A percentile compares a stretch with the other conserved stretches of the same genome.
Evolutionary conservation across 2,113 vertebrate genomes (phyloP).

Genomic region (Melanotaenia duboulayi): DNA sequence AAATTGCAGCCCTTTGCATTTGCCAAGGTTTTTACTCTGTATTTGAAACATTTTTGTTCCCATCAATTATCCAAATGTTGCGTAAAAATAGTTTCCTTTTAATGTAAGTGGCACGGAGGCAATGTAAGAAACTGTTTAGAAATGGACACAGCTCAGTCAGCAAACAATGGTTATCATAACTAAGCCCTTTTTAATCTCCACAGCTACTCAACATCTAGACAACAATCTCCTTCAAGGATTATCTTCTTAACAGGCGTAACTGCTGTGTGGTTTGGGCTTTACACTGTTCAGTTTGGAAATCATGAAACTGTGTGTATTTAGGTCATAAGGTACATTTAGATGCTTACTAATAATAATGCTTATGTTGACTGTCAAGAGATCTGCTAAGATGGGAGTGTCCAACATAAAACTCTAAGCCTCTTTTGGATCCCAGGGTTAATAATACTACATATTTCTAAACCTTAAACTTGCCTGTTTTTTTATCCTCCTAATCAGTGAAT

Average conservation of each 20-base stretch:
- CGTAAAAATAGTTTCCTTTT: too few relatives aligned
- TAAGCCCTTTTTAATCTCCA: constrained; percentile 65
- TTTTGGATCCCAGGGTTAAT: too few relatives aligned
- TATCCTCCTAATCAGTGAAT: too few relatives aligned
- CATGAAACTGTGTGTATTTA: constrained; percentile 45
- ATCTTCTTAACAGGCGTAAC: constrained; percentile 55
- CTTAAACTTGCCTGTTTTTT: too few relatives aligned
- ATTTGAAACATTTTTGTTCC: too few relatives aligned
- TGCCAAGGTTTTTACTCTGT: too few relatives aligned
- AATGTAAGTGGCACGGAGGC: not conserved
- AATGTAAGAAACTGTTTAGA: constrained; percentile 26
- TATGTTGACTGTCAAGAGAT: not conserved
- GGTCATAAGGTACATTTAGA: constrained; percentile 6
- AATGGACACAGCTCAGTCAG: constrained; percentile 17
- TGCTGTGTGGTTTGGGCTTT: constrained; percentile 40
- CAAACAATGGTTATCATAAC: constrained; percentile 64
- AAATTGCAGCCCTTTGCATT: too few relatives aligned
- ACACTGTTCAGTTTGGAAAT: constrained; percentile 39
- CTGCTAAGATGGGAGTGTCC: not conserved
- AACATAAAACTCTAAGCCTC: constrained; percentile 6
- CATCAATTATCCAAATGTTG: too few relatives aligned
- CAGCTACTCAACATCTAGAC: constrained; percentile 60
- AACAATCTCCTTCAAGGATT: constrained; percentile 75
- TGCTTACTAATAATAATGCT: not conserved
- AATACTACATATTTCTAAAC: too few relatives aligned